phyloP scores from a whole-genome alignment of 2,113 vertebrate genomes.

The Sylvietta virens region DNA sequence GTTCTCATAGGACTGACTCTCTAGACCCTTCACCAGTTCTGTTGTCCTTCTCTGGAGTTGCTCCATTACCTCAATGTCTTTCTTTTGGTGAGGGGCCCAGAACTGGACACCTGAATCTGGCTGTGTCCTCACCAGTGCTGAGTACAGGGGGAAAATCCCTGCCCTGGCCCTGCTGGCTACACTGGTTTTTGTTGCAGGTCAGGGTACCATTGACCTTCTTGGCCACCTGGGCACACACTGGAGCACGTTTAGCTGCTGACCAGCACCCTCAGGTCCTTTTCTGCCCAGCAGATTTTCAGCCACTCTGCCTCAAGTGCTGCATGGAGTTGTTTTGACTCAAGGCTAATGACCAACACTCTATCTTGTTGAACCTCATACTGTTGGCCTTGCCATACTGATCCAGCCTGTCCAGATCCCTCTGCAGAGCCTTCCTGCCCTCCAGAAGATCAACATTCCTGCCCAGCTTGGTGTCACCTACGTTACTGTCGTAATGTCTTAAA shows the following conservation, averaged over 20 bases:
- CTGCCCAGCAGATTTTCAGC: background rate
- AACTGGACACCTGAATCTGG: background rate
- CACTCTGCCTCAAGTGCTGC: background rate
- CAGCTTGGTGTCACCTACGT: background rate
- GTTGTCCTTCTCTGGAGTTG: background rate
- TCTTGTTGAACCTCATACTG: background rate
- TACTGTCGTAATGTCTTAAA: background rate
- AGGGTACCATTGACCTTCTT: background rate
- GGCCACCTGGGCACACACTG: background rate
- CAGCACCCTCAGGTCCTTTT: background rate
- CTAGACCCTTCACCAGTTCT: background rate
- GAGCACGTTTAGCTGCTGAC: fast-evolving
- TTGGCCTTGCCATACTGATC: background rate
- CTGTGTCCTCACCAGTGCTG: too few species aligned
- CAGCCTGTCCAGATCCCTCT: background rate
- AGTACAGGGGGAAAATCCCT: background rate
- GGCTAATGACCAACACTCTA: background rate
- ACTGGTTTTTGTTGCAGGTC: background rate
- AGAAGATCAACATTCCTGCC: background rate
- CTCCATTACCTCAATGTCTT: background rate
- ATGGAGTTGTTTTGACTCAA: background rate
- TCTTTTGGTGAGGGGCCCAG: background rate
- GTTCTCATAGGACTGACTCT: background rate
- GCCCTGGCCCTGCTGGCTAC: background rate
- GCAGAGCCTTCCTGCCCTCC: background rate